Conservation (phyloP, 2,113 vertebrate species). For the Lutjanus erythropterus region DNA sequence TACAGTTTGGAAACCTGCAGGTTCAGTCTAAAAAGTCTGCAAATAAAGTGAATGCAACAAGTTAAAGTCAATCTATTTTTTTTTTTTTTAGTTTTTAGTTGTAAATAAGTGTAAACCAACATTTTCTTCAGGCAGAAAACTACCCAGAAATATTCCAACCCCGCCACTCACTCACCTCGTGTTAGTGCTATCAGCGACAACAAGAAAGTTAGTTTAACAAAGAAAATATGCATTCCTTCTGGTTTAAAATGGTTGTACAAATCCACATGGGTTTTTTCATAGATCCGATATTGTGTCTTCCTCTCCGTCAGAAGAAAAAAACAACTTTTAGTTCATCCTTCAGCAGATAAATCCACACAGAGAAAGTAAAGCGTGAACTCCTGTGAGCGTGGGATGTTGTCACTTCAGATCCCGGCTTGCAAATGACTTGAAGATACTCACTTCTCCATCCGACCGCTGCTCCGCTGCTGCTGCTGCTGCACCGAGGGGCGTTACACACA, state of each 20-base stretch:
- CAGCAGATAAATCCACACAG: constrained; percentile 61
- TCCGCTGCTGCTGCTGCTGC: constrained; percentile 51
- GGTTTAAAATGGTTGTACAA: constrained; percentile 73
- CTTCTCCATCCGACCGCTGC: constrained; percentile 67
- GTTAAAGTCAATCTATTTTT: neutral
- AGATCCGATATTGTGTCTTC: constrained; percentile 79
- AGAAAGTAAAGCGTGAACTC: constrained; percentile 41
- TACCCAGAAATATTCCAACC: neutral
- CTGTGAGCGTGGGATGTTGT: constrained; percentile 69
- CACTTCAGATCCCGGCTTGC: constrained; percentile 67
- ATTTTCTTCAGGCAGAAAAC: neutral
- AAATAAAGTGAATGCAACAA: constrained; percentile 17
- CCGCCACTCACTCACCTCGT: constrained; percentile 82
- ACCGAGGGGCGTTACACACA: constrained; percentile 71
- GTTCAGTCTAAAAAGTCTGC: neutral
- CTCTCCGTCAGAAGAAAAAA: constrained; percentile 50
- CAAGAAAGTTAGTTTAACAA: constrained; percentile 81
- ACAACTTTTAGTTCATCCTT: constrained; percentile 47
- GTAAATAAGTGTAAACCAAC: neutral
- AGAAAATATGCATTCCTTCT: constrained; percentile 86
- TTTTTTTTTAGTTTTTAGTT: too few relatives aligned
- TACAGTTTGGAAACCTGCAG: neutral
- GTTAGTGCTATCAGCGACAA: constrained; percentile 79
- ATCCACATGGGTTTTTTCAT: constrained; percentile 84
- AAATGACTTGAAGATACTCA: constrained; percentile 73